phyloP scores from a whole-genome alignment of 2,888 invertebrate genomes.

The Mesoligia furuncula region DNA sequence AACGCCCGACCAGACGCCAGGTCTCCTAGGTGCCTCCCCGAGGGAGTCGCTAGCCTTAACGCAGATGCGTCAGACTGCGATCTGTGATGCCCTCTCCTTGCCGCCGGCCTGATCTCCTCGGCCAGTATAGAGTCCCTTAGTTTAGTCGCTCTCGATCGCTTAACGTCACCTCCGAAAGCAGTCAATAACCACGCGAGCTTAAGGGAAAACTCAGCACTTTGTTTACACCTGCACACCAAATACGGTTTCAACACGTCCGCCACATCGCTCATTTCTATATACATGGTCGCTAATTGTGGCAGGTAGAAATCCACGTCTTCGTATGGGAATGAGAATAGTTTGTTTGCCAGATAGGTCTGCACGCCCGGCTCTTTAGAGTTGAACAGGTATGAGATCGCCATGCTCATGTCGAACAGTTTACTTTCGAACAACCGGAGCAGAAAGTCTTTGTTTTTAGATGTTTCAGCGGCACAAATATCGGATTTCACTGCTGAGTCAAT shows the following conservation, averaged over 20 bases:
- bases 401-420: constrained; percentile 98
- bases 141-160: constrained; percentile 84
- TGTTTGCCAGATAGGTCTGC: constrained; percentile 99
- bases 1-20: constrained; percentile 98
- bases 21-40: constrained; percentile 95
- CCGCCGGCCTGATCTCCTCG: constrained; percentile 87
- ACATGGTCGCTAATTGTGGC: constrained; percentile 99
- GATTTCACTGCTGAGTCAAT: constrained; percentile 79
- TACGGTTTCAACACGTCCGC: constrained; percentile 93
- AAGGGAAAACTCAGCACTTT: constrained; percentile 98
- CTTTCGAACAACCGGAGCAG: constrained; percentile 98
- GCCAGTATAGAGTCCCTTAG: constrained; percentile 85
- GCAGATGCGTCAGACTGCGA: constrained; percentile 96
- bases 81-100: constrained; percentile 90
- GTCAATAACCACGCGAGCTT: constrained; percentile 99
- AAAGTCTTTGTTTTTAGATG: constrained; percentile 91
- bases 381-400: constrained; percentile 99
- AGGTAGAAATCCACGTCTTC: constrained; percentile 99
- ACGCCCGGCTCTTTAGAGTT: constrained; percentile 99
- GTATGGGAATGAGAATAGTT: constrained; percentile 98
- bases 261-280: constrained; percentile 99
- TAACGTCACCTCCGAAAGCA: constrained; percentile 95
- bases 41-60: constrained; percentile 87
- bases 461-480: constrained; percentile 79
- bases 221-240: constrained; percentile 93